Base-by-base conservation (phyloP, 1,140 invertebrate species). In the Papilio polytes region DNA sequence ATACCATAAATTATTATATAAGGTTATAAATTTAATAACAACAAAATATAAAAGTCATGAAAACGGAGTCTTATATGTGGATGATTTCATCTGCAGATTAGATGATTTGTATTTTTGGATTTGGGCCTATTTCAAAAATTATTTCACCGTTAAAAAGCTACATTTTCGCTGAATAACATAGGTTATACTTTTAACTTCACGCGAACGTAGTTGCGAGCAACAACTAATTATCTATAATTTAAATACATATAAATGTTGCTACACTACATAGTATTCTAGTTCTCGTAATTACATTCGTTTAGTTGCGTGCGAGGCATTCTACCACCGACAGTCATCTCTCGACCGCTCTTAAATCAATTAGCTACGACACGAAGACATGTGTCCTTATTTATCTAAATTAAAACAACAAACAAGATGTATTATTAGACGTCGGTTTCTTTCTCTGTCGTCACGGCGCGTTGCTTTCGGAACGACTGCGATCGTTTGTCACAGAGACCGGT, bases 351-450 rank as follows among this genome's bases (percentile, higher is more conserved):
- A 87, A 85, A 87, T 86, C 86, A 90, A 88, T 90, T 90, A 90
- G 82, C 80, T 82, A 84, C 81, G 84, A 86, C 83, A 84, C 76
- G 84, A 74, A 83, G 82, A 87, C 86, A 87, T 86, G 85, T 85
- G 85, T 83, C 81, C 86, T 82, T 86, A 86, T 88, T 87, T 86
- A 85, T 85, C 83, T 87, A 90, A 90, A 90, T 90, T 87, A 90
- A 85, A 86, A 82, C 81, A 80, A 89, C 83, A 84, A 85, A 85
- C 77, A 81, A 84, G 80, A 63, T 79, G 78, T 82, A 80, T 82
- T 80, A 84, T 81, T 82, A 78, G 77, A 78, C 6, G 73, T 46
- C 73, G 73, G 73, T 51, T 74, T 74, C 73, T 74, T 74, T 74
- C 73, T 31, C n/a, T 36, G 10, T 4, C 66, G 79, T 84, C 80